Evolutionary conservation across 2,113 vertebrate species (phyloP).

Genomic region (Scolopax mira): DNA sequence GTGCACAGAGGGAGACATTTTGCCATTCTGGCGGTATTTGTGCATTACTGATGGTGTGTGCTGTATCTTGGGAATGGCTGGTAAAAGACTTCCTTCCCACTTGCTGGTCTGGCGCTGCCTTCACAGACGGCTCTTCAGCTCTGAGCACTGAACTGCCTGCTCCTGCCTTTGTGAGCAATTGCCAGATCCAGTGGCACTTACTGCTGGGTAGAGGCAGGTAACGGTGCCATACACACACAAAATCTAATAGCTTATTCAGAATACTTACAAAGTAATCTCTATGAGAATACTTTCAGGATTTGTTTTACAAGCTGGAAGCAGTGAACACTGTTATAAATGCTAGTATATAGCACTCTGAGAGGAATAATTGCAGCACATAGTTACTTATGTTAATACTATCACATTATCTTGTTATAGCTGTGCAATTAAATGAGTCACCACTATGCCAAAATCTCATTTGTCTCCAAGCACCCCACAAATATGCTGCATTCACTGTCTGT

Average conservation of each 20-base stretch:
- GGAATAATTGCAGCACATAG: conserved; percentile 48
- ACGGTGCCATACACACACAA: neutral
- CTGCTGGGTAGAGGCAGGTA: neutral
- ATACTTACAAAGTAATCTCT: neutral
- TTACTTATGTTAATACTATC: conserved; percentile 62
- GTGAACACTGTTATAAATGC: conserved; percentile 19
- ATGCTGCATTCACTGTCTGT: conserved; percentile 21
- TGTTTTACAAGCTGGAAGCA: conserved; percentile 32
- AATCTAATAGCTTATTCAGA: neutral
- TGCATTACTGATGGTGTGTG: neutral
- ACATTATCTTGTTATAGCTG: conserved; percentile 65
- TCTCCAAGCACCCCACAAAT: conserved; percentile 53
- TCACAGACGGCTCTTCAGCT: neutral
- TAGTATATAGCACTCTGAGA: conserved; percentile 5
- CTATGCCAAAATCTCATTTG: conserved; percentile 48
- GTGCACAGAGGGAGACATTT: neutral
- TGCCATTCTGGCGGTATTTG: neutral
- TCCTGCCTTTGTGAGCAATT: neutral
- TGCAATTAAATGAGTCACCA: conserved; percentile 64
- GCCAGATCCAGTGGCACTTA: neutral
- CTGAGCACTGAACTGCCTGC: neutral
- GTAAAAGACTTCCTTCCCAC: neutral
- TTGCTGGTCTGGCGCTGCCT: neutral
- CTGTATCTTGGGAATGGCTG: fast-evolving
- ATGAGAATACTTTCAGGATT: conserved; percentile 14